These are phyloP conservation scores for Hormiphora californensis DNA, from an alignment of 37 sponge, comb jelly and placozoan genomes.

Conservation along the genomic window DNA sequence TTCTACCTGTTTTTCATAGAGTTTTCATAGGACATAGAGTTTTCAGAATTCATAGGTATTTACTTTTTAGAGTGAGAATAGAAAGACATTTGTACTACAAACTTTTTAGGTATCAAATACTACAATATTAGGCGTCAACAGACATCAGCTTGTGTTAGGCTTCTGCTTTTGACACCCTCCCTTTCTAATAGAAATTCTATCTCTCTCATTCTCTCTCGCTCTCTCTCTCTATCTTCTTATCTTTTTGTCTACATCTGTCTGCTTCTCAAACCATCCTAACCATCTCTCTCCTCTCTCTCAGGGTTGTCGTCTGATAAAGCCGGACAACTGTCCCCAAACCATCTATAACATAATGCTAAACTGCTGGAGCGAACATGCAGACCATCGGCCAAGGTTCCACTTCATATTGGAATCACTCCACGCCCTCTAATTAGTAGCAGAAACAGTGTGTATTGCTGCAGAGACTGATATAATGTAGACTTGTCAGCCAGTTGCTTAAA, in stretches of 20 bases:
- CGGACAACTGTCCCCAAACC: slow-evolving; percentile 19
- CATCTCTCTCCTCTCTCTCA: background rate
- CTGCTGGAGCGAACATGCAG: slow-evolving; percentile 32
- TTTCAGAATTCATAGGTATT: background rate
- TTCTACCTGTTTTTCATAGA: too few species aligned
- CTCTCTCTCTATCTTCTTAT: background rate
- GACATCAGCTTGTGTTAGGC: too few species aligned
- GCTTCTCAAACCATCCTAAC: background rate
- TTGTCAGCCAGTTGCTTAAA: too few species aligned
- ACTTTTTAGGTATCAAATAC: too few species aligned
- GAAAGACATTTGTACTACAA: too few species aligned
- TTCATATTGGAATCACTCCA: slow-evolving; percentile 1
- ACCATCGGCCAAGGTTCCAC: slow-evolving; percentile 6
- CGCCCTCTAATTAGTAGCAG: slow-evolving; percentile 45
- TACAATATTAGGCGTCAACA: too few species aligned
- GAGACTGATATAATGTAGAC: too few species aligned
- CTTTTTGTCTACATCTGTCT: background rate
- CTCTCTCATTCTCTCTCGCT: background rate
- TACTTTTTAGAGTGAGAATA: background rate
- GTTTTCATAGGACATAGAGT: too few species aligned
- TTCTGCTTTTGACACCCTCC: background rate
- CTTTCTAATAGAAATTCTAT: background rate
- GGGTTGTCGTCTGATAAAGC: background rate
- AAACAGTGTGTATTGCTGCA: too few species aligned
- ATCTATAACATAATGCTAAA: slow-evolving; percentile 37